phyloP scores from a whole-genome alignment of 2,888 invertebrate species.

The Eupithecia pulchellata region DNA sequence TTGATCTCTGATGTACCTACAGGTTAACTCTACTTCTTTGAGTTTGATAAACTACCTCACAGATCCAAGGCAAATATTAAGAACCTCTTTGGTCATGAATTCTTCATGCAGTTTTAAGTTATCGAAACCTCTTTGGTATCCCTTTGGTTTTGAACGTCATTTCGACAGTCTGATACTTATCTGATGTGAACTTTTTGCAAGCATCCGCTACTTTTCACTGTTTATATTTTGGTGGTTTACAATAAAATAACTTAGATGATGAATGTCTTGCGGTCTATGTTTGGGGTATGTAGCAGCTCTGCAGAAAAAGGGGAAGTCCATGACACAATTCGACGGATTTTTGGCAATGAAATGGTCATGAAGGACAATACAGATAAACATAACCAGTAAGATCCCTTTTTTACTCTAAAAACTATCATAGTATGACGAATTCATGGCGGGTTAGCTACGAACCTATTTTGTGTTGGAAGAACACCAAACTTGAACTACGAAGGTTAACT shows the following conservation, averaged over 20 bases:
- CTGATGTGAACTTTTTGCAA: slow-evolving; percentile 23
- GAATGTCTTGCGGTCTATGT: slow-evolving; percentile 78
- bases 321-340: slow-evolving; percentile 69
- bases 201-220: slow-evolving; percentile 19
- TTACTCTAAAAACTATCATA: too few species aligned
- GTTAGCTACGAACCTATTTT: too few species aligned
- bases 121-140: neutral
- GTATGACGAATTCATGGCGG: too few species aligned
- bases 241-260: slow-evolving; percentile 55
- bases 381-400: slow-evolving; percentile 57
- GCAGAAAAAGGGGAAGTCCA: slow-evolving; percentile 76
- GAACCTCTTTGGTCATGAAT: neutral
- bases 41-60: too few species aligned
- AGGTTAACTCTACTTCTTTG: too few species aligned
- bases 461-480: too few species aligned
- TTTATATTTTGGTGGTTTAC: slow-evolving; percentile 16
- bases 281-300: slow-evolving; percentile 76
- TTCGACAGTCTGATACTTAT: slow-evolving; percentile 21
- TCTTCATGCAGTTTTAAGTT: too few species aligned
- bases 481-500: too few species aligned
- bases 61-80: neutral
- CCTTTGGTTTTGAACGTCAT: neutral
- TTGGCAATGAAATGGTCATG: slow-evolving; percentile 77
- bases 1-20: too few species aligned
- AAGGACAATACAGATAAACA: slow-evolving; percentile 75